Base-by-base conservation (phyloP, 2,888 invertebrate species). In the Tromatobia lineatoria region DNA sequence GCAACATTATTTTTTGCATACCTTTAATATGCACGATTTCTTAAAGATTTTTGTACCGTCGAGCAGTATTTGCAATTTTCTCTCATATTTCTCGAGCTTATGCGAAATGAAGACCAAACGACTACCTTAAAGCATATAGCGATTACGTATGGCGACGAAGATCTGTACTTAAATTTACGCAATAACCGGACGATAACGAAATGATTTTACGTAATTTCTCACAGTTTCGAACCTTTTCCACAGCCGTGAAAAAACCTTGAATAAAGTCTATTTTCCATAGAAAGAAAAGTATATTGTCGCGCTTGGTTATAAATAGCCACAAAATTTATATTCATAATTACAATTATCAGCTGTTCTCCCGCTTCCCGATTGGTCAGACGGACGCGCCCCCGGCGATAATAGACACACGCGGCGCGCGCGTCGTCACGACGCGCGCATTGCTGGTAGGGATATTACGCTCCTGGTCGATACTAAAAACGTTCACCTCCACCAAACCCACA, bases 391-490 rank as follows among this genome's bases (percentile, higher is more conserved):
- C 45, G 34, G 47, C 47, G 47, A n/a, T n/a, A n/a, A 47, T 13
- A 45, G 45, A 11, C 0, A 13, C 45, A 13, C 47, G 47, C 11
- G 42, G 6, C 15, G 75, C 59, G 15, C 25, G 47, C n/a, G 42
- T 74, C n/a, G 20, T 54, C 71, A 45, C 52, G 38, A n/a, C 59
- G 59, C 59, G 59, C 59, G 59, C 59, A 29, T 29, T 7, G 7
- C n/a, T 34, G 13, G 34, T 59, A 23, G 74, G 67, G 74, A 34
- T 10, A 20, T 11, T 10, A 45, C 71, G 29, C 74, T 47, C 47
- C 76, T 76, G 82, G 82, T 85, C 82, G 74, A 85, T 82, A 85
- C 79, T 42, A 80, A 82, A 82, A 85, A 13, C 85, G 80, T 85
- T 80, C 76, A 80, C 82, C 82, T 79, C 82, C 64, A 13, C 45